Conservation (phyloP, 2,113 vertebrate species). For the Paradoxurus hermaphroditus region DNA sequence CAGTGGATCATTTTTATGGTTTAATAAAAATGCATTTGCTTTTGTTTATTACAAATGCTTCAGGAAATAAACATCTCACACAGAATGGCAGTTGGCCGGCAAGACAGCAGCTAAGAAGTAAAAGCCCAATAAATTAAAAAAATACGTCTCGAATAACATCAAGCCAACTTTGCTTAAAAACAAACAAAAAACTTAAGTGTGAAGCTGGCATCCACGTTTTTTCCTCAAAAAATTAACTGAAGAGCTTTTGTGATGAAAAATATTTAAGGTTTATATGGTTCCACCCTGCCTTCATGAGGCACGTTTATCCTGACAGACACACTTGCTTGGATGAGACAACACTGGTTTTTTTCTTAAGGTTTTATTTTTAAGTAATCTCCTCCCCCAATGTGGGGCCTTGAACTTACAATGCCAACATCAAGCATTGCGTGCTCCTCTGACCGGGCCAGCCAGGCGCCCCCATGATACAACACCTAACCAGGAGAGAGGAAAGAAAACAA, state of each 20-base stretch:
- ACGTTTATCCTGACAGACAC: background rate
- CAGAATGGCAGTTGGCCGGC: background rate
- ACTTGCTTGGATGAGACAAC: background rate
- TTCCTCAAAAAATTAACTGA: background rate
- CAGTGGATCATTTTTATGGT: conserved; percentile 29
- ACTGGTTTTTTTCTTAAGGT: background rate
- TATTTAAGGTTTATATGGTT: background rate
- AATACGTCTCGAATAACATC: background rate
- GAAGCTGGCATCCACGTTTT: background rate
- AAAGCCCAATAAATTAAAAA: background rate
- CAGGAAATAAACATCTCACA: background rate
- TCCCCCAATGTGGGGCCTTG: no score
- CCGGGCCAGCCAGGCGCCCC: no score
- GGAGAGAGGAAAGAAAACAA: background rate
- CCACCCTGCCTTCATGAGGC: background rate
- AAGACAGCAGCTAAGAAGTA: background rate
- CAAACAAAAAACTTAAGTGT: background rate
- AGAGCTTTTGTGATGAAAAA: background rate
- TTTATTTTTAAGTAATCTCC: no score
- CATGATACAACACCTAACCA: background rate
- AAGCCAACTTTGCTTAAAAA: background rate
- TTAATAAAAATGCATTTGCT: conserved; percentile 46
- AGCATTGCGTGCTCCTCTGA: no score
- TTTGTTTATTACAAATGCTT: conserved; percentile 31
- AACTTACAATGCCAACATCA: no score